Evolutionary conservation across 2,113 vertebrate genomes (phyloP), one percentile per base, ranked within the genome.

Genomic region (Tautogolabrus adspersus): DNA sequence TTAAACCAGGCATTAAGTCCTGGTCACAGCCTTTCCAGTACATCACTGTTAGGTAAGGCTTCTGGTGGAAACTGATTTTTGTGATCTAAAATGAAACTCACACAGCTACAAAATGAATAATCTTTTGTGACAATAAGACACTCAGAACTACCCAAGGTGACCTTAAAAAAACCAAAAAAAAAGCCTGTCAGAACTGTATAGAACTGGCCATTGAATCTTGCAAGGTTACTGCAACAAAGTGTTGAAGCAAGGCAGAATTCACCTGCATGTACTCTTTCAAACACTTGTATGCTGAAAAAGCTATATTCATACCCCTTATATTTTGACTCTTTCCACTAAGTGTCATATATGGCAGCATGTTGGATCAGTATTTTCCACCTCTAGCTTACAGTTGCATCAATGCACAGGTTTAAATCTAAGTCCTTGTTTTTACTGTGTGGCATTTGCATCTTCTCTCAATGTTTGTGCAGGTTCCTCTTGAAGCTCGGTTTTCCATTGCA

Each of bases 391-490:
- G 55, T 61, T 26, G 7, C 47, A 42, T 62, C 61, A 37, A 57
- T 72, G 49, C 66, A 23, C 52, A 68, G 49, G 69, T 81, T 82
- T 80, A 59, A 79, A 64, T 77, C 77, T 15, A 56, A 82, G 60
- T 15, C 46, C 23, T 26, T 56, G 38, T 62, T 85, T 44, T 81
- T 49, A 59, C 56, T 23, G 30, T 64, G 65, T 16, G 13, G 52
- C 68, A 71, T 87, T 87, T 85, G 69, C 77, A 83, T 85, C 40
- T 49, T 60, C 51, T 30, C 46, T 38, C 42, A 34, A 10, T 55
- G 55, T 57, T 56, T 75, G n/a, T 19, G 66, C 16, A 34, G 21
- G 19, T 65, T 59, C 55, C 72, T 77, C 37, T 46, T 23, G 58
- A 46, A 49, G 47, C 19, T 74, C 60, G 67, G 51, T 79, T 69